Evolutionary conservation across 2,888 invertebrate species (phyloP), one percentile per base, ranked within the genome.

Genomic region (Podotricha telesiphe): DNA sequence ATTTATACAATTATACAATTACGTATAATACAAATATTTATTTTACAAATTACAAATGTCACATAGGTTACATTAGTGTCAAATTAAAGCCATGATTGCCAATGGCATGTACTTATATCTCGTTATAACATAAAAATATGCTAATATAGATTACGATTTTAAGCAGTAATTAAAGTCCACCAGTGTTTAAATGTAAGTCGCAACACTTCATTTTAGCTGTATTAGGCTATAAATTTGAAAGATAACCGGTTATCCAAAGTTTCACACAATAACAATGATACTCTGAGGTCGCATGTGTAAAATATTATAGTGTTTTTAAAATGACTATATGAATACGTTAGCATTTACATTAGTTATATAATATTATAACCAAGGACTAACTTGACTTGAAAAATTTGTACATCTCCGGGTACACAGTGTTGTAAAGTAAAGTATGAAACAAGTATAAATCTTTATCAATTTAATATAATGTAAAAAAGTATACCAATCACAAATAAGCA

Each of bases 71-170:
- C 77, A 77, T 70, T 75, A 55, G 77, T 70, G 73, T 74, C 73
- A 79, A 77, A 78, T 78, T 76, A 73, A 76, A 77, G 76, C 74
- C 75, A 79, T 79, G 75, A 78, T 78, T 77, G 7, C 73, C 45
- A 65, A 5, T 37, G 6, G 37, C 10, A 8, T 4, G 73, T 72
- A 76, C 72, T 77, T 75, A 75, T 80, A 67, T 48, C 59, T 42
- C 63, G 59, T 40, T n/a, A n/a, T n/a, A n/a, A 28, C 28, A 28
- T 50, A 37, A 58, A 40, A 40, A 53, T 34, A 51, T 15, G 20
- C n/a, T 45, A 22, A 42, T 37, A 34, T 42, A 19, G n/a, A 15
- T 61, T 61, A 45, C 28, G n/a, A 37, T 56, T 56, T 40, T 40
- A 56, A 19, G 56, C 0, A 56, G 11, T 19, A 0, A 1, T 28